Conservation (phyloP, 2,888 invertebrate genomes). For the Harpagoxenus sublaevis region DNA sequence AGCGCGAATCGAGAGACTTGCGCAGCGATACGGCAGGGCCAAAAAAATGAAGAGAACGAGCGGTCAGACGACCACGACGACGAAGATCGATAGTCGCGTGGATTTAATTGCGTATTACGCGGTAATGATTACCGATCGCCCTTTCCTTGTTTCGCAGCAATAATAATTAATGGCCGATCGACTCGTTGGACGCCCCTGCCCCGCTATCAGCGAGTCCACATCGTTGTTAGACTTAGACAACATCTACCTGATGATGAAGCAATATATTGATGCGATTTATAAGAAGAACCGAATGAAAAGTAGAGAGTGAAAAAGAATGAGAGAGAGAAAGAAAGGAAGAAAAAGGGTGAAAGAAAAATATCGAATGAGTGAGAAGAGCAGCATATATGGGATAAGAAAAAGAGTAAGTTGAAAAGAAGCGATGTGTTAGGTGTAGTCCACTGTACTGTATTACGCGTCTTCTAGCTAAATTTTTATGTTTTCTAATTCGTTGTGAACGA, state of each 20-base stretch:
- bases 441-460: slow-evolving; percentile 81
- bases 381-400: slow-evolving; percentile 48
- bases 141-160: slow-evolving; percentile 45
- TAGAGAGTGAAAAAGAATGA: slow-evolving; percentile 34
- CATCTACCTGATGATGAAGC: slow-evolving; percentile 85
- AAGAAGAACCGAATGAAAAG: slow-evolving; percentile 38
- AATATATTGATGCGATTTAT: slow-evolving; percentile 82
- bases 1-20: slow-evolving; percentile 54
- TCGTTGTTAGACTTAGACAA: slow-evolving; percentile 81
- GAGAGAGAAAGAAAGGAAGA: neutral
- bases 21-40: slow-evolving; percentile 33
- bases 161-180: slow-evolving; percentile 35
- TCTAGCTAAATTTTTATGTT: slow-evolving; percentile 81
- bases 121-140: slow-evolving; percentile 40
- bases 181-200: slow-evolving; percentile 39
- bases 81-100: slow-evolving; percentile 53
- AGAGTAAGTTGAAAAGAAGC: slow-evolving; percentile 60
- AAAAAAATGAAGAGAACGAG: slow-evolving; percentile 42
- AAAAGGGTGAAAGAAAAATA: slow-evolving; percentile 23
- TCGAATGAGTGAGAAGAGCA: neutral
- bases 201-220: slow-evolving; percentile 62
- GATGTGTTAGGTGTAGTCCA: slow-evolving; percentile 82
- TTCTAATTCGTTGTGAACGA: slow-evolving; percentile 82
- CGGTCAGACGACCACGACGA: slow-evolving; percentile 28
- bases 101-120: slow-evolving; percentile 51